phyloP scores from a whole-genome alignment of 2,113 vertebrate genomes.

The Calypte anna region DNA sequence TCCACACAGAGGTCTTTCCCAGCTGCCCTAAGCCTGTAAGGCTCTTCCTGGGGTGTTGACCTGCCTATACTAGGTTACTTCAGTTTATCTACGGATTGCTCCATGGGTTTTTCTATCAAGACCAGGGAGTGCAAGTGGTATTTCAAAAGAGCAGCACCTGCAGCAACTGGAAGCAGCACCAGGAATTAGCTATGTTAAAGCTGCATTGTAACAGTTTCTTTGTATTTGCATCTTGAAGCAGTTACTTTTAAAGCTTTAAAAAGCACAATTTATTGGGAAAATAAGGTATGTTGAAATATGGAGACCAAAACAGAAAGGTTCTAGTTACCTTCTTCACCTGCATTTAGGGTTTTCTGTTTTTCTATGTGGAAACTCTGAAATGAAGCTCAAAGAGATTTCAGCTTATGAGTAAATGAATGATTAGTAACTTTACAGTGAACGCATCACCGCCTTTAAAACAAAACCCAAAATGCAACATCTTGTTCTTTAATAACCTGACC shows the following conservation, averaged over 20 bases:
- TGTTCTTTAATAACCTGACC: neutral
- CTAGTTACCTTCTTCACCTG: neutral
- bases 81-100: neutral
- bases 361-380: neutral
- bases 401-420: neutral
- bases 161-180: no score
- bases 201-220: neutral
- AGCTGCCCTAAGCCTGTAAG: neutral
- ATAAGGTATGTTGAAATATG: neutral
- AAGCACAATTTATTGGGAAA: neutral
- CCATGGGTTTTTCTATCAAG: neutral
- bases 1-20: neutral
- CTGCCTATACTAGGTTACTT: rapidly evolving
- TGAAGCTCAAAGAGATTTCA: neutral
- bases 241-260: neutral
- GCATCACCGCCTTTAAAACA: rapidly evolving
- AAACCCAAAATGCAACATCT: rapidly evolving
- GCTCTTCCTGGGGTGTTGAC: neutral
- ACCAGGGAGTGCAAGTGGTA: neutral
- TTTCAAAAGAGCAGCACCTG: neutral
- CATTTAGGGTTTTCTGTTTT: no score
- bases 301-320: neutral
- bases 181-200: neutral
- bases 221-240: neutral
- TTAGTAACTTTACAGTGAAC: neutral